These are phyloP conservation scores for Hecatera dysodea DNA, from an alignment of 2,888 invertebrate genomes.

Conservation along the genomic window DNA sequence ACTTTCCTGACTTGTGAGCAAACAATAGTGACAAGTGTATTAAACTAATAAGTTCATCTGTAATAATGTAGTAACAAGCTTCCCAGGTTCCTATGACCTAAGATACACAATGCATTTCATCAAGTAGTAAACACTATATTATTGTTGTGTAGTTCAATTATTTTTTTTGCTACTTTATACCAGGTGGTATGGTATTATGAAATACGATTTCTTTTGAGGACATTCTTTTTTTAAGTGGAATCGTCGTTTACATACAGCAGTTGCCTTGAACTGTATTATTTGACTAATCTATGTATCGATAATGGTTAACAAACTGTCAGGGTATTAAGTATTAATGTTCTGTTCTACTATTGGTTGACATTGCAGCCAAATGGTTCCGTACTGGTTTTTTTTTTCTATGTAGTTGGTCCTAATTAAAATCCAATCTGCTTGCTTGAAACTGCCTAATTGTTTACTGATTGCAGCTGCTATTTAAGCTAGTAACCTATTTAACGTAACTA, in stretches of 20 bases:
- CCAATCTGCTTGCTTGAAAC: not conserved
- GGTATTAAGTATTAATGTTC: not conserved
- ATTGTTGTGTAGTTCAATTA: constrained; percentile 24
- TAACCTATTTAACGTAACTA: not conserved
- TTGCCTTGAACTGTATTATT: not conserved
- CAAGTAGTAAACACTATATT: constrained; percentile 14
- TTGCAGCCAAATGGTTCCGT: not conserved
- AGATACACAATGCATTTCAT: constrained; percentile 41
- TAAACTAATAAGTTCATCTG: not conserved
- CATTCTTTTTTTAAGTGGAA: constrained; percentile 16
- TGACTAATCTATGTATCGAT: not conserved
- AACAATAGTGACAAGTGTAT: not conserved
- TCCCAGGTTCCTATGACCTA: constrained; percentile 27
- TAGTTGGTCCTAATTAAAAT: not conserved
- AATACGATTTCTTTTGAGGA: constrained; percentile 10
- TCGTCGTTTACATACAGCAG: not conserved
- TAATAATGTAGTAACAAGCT: too few species aligned
- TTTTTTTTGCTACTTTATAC: constrained; percentile 28
- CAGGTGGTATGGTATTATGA: constrained; percentile 2
- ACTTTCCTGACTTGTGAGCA: not conserved
- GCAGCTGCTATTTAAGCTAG: not conserved
- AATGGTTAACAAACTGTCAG: not conserved
- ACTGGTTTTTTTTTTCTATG: not conserved
- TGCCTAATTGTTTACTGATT: not conserved
- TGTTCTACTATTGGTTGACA: not conserved